Conservation (phyloP, 1,140 invertebrate species). For the Copidosoma floridanum region DNA sequence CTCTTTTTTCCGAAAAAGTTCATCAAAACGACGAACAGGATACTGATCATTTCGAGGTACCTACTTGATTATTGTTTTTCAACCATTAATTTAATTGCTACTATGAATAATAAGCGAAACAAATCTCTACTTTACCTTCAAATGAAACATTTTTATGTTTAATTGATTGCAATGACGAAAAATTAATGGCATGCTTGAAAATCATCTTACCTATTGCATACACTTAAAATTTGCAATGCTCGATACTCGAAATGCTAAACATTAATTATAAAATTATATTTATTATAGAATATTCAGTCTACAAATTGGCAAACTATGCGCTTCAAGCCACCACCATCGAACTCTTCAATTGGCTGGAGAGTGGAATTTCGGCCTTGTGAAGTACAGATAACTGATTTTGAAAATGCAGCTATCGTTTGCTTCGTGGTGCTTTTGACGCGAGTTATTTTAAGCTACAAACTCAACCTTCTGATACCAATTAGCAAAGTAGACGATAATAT, state of each 20-base stretch:
- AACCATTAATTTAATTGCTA: neutral
- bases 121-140: too few relatives aligned
- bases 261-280: conserved; percentile 21
- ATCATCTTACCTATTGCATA: neutral
- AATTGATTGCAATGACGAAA: too few relatives aligned
- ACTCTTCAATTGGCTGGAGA: conserved; percentile 96
- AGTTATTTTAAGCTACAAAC: conserved; percentile 93
- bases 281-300: conserved; percentile 98
- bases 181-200: too few relatives aligned
- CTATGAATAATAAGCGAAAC: neutral
- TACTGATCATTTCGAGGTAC: conserved; percentile 97
- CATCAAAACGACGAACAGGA: conserved; percentile 92
- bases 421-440: conserved; percentile 96
- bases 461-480: conserved; percentile 97
- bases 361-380: conserved; percentile 99
- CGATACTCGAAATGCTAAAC: too few relatives aligned
- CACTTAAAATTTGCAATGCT: neutral
- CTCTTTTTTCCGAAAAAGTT: conserved; percentile 93
- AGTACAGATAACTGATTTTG: conserved; percentile 97
- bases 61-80: conserved; percentile 5
- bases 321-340: conserved; percentile 95
- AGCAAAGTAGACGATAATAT: conserved; percentile 99
- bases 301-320: conserved; percentile 99
- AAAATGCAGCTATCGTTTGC: conserved; percentile 99
- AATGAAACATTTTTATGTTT: too few relatives aligned